Evolutionary conservation across 2,797 vertebrate genomes (phyloP).

Genomic region (Xenentodon cancila): DNA sequence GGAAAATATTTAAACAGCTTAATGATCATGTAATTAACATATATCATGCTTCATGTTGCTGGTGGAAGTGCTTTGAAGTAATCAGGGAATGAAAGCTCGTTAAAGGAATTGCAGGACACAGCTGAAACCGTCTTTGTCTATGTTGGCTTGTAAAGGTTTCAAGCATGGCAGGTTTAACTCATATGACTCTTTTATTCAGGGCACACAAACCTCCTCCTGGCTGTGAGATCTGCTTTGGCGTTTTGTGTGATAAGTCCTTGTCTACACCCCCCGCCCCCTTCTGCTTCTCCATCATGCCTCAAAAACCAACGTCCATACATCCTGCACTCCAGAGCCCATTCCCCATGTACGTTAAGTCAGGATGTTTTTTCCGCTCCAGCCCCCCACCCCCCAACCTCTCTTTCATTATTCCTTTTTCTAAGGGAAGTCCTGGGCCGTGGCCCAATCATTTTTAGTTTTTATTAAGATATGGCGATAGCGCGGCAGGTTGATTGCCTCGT

Average conservation of each 20-base stretch:
- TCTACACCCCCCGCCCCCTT: neutral
- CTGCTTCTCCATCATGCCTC: slow-evolving; percentile 35
- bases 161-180: slow-evolving; percentile 22
- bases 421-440: slow-evolving; percentile 70
- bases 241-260: slow-evolving; percentile 70
- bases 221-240: slow-evolving; percentile 18
- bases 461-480: slow-evolving; percentile 76
- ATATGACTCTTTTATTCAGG: slow-evolving; percentile 26
- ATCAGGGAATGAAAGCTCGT: slow-evolving; percentile 31
- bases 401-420: slow-evolving; percentile 55
- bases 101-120: slow-evolving; percentile 11
- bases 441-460: slow-evolving; percentile 79
- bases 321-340: slow-evolving; percentile 60
- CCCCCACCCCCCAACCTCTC: neutral
- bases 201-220: slow-evolving; percentile 31
- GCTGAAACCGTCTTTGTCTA: slow-evolving; percentile 9
- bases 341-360: slow-evolving; percentile 56
- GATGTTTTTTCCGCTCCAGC: slow-evolving; percentile 67
- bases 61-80: slow-evolving; percentile 13
- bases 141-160: slow-evolving; percentile 9
- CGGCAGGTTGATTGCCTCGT: slow-evolving; percentile 71
- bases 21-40: slow-evolving; percentile 11
- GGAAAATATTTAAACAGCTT: slow-evolving; percentile 44
- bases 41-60: slow-evolving; percentile 12
- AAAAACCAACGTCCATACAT: slow-evolving; percentile 54